These are phyloP conservation scores for Serinus canaria DNA, from an alignment of 2,113 vertebrate species.

Conservation along the genomic window DNA sequence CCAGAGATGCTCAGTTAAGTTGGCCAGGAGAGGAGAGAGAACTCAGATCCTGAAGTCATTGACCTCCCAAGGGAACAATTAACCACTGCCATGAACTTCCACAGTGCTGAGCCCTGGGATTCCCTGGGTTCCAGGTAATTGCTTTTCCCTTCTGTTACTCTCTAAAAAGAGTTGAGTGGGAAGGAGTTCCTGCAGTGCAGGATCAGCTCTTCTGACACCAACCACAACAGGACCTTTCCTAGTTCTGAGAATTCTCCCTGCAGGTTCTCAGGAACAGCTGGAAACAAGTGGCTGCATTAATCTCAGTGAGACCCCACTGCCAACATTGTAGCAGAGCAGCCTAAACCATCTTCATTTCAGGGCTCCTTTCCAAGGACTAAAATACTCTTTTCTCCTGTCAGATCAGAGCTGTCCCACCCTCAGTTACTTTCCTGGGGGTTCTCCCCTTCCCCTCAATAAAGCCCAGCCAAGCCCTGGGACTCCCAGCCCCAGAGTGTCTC, in stretches of 20 bases:
- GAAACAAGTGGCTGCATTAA: not conserved
- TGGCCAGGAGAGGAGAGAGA: not conserved
- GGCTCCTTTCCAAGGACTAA: not conserved
- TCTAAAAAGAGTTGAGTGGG: not conserved
- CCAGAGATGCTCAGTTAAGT: not conserved
- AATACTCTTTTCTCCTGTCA: not conserved
- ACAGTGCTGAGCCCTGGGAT: not conserved
- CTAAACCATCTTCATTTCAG: not conserved
- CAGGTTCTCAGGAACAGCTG: not conserved
- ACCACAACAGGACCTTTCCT: not conserved
- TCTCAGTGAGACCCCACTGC: not conserved
- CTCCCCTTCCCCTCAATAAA: not conserved
- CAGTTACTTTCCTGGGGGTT: not conserved
- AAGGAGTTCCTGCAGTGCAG: not conserved
- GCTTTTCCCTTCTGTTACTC: not conserved
- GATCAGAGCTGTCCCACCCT: not conserved
- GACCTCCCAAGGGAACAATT: not conserved
- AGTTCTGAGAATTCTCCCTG: not conserved
- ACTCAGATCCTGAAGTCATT: not conserved
- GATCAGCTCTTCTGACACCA: not conserved
- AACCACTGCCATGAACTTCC: not conserved
- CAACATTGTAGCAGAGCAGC: not conserved
- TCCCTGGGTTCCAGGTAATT: not conserved
- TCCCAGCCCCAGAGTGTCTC: not conserved
- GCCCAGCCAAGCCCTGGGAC: not conserved